Evolutionary conservation across 2,888 invertebrate species (phyloP).

Genomic region (Masnerella sp.): DNA sequence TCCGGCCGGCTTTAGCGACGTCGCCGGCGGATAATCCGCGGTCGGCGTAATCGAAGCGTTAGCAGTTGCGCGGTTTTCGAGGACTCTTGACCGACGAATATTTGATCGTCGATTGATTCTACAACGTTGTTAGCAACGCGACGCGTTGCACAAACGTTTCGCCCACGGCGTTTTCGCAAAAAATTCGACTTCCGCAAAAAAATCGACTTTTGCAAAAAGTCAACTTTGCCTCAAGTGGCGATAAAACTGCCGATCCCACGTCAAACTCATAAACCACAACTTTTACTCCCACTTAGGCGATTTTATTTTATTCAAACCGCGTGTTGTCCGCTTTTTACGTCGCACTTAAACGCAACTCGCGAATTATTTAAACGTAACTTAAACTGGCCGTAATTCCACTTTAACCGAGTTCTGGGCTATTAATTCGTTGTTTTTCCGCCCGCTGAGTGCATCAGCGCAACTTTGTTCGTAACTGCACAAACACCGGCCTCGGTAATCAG

Average conservation of each 20-base stretch:
- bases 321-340: slow-evolving; percentile 9
- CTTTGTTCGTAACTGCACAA: slow-evolving; percentile 16
- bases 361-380: slow-evolving; percentile 14
- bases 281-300: no score
- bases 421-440: slow-evolving; percentile 18
- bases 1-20: slow-evolving; percentile 1
- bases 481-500: slow-evolving; percentile 1
- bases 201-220: no score
- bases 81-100: slow-evolving; percentile 26
- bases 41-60: slow-evolving; percentile 31
- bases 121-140: slow-evolving; percentile 11
- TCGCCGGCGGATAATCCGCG: slow-evolving; percentile 33
- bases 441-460: slow-evolving; percentile 1
- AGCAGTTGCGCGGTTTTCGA: slow-evolving; percentile 21
- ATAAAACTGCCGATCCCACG: no score
- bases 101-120: slow-evolving; percentile 33
- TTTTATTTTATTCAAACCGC: slow-evolving; percentile 21
- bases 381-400: slow-evolving; percentile 10
- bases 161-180: no score
- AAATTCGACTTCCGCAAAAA: no score
- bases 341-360: slow-evolving; percentile 2
- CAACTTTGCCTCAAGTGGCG: no score
- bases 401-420: slow-evolving; percentile 1
- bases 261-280: no score
- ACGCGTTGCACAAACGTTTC: no score